These are phyloP conservation scores for Neria commutata DNA, from an alignment of 2,888 invertebrate species.

Conservation along the genomic window DNA sequence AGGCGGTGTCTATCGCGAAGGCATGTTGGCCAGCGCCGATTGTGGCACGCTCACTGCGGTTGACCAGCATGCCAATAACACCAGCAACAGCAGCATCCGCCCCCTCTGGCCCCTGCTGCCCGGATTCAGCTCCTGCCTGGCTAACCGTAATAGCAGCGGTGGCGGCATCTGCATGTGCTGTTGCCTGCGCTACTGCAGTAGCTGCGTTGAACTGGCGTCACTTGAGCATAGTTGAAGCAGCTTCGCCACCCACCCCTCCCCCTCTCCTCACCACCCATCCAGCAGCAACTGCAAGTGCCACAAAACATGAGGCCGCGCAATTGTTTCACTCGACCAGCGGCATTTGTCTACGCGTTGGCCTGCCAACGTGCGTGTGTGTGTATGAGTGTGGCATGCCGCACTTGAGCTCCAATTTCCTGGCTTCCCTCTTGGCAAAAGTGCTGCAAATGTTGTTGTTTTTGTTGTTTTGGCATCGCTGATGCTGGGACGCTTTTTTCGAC, in stretches of 20 bases:
- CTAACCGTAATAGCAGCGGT: too few relatives aligned
- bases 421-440: slow-evolving; percentile 3
- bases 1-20: too few relatives aligned
- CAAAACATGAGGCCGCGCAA: not conserved
- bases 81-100: not conserved
- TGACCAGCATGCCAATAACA: not conserved
- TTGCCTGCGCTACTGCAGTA: slow-evolving; percentile 7
- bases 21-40: too few relatives aligned
- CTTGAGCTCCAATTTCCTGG: slow-evolving; percentile 14
- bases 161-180: slow-evolving; percentile 1
- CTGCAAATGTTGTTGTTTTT: slow-evolving; percentile 10
- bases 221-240: too few relatives aligned
- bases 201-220: slow-evolving; percentile 4
- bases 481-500: not conserved
- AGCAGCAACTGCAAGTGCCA: too few relatives aligned
- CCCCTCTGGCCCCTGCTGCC: not conserved
- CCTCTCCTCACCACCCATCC: too few relatives aligned
- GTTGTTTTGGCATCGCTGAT: not conserved
- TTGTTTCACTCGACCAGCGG: slow-evolving; percentile 5
- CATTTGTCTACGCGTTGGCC: not conserved
- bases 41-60: too few relatives aligned
- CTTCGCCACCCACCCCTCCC: too few relatives aligned
- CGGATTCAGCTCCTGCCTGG: too few relatives aligned
- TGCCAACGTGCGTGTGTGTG: not conserved
- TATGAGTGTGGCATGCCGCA: not conserved